Evolutionary conservation across 2,113 vertebrate genomes (phyloP).

Genomic region (Alouatta palliata): DNA sequence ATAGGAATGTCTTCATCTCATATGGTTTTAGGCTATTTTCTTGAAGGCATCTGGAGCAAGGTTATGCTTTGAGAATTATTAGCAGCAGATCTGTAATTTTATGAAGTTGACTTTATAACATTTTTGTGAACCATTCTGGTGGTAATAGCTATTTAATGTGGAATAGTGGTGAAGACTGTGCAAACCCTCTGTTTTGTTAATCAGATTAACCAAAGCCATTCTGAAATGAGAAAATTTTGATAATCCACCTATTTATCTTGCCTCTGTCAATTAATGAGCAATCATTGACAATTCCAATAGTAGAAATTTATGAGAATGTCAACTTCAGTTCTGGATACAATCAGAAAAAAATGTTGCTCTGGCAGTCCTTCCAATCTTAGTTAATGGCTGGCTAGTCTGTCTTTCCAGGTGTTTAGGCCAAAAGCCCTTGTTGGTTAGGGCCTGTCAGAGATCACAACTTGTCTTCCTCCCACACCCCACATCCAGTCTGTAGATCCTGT

Average conservation of each 20-base stretch:
- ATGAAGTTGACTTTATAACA: neutral
- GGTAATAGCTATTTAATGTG: neutral
- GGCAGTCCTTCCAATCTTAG: neutral
- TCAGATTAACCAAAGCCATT: neutral
- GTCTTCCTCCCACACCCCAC: neutral
- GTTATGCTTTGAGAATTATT: constrained; percentile 30
- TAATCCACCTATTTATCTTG: fast-evolving
- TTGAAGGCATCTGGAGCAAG: neutral
- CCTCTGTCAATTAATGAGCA: neutral
- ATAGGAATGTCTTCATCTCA: neutral
- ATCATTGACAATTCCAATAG: neutral
- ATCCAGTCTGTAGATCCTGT: neutral
- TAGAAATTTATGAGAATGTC: neutral
- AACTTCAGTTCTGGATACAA: neutral
- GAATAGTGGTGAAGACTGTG: neutral
- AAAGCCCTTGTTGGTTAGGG: neutral
- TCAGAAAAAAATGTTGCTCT: neutral
- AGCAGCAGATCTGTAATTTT: neutral
- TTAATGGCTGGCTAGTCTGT: neutral
- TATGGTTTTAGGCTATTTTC: neutral
- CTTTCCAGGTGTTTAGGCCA: neutral
- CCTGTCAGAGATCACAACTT: neutral
- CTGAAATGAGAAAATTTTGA: neutral
- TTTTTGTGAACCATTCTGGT: neutral
- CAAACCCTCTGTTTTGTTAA: neutral